These are phyloP conservation scores for Sitta carolinensis DNA, from an alignment of 2,797 vertebrate species.

Conservation along the genomic window DNA sequence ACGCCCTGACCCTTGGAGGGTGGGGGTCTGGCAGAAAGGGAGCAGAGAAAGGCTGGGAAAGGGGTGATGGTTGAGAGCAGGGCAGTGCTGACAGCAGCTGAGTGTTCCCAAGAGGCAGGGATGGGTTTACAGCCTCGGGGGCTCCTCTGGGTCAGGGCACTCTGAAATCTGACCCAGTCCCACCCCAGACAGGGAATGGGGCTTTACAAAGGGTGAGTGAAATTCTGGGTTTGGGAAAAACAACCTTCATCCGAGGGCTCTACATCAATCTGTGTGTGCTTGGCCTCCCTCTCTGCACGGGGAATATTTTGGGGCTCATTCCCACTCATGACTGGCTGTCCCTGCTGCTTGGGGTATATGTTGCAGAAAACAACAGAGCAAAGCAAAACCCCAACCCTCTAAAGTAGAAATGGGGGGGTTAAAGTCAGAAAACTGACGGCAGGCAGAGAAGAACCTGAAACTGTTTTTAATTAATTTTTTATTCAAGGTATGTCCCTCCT, in stretches of 20 bases:
- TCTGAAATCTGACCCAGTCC: not conserved
- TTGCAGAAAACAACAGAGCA: not conserved
- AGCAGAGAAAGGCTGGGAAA: not conserved
- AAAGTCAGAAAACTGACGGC: not conserved
- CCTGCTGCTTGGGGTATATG: not conserved
- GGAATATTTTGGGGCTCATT: not conserved
- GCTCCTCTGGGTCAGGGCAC: not conserved
- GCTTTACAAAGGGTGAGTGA: not conserved
- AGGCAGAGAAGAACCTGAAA: not conserved
- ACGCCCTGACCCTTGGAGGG: not conserved
- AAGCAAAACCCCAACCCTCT: rapidly evolving
- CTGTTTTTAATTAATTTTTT: not conserved
- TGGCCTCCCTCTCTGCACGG: rapidly evolving
- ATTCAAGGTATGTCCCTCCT: not conserved
- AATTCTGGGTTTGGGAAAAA: not conserved
- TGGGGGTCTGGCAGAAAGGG: not conserved
- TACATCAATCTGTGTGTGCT: not conserved
- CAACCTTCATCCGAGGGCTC: not conserved
- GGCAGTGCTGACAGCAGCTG: not conserved
- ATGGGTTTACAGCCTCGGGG: not conserved
- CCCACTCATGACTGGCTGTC: not conserved
- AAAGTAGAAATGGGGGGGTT: not conserved
- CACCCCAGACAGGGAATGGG: not conserved
- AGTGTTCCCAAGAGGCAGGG: not conserved
- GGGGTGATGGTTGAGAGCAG: not conserved